Evolutionary conservation across 2,797 vertebrate species (phyloP).

Genomic region (Anguilla pacifica): DNA sequence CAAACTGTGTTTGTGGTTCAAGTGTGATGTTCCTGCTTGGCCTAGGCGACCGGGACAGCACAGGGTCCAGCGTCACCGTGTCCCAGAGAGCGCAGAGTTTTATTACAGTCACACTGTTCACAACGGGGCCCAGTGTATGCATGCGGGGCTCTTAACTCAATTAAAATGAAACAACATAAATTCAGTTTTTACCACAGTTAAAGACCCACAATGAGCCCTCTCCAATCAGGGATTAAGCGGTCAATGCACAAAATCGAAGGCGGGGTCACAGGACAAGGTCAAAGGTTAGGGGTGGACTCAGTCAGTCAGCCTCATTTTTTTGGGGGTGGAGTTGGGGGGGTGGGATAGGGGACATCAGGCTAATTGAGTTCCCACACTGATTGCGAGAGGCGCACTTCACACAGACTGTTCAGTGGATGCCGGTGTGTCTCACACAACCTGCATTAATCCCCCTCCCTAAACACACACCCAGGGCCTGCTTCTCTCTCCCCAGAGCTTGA

Average conservation of each 20-base stretch:
- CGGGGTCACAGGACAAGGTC: conserved; percentile 78
- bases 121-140: conserved; percentile 36
- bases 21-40: not conserved
- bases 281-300: conserved; percentile 78
- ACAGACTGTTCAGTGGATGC: not conserved
- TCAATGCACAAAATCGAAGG: conserved; percentile 77
- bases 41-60: not conserved
- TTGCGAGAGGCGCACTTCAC: conserved; percentile 37
- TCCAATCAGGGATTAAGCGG: conserved; percentile 82
- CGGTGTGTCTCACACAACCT: not conserved
- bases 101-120: not conserved
- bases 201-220: conserved; percentile 59
- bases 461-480: not conserved
- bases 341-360: conserved; percentile 52
- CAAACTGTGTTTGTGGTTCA: not conserved
- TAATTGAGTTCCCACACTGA: conserved; percentile 56
- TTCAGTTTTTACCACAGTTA: conserved; percentile 70
- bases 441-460: not conserved
- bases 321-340: conserved; percentile 38
- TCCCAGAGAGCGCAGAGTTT: not conserved
- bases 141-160: conserved; percentile 73
- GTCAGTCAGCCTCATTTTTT: conserved; percentile 78
- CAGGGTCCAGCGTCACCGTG: no score
- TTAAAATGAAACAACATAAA: conserved; percentile 85
- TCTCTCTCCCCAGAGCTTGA: not conserved